Evolutionary conservation across 2,888 invertebrate genomes (phyloP).

Genomic region (Drosophila nr. medialis): DNA sequence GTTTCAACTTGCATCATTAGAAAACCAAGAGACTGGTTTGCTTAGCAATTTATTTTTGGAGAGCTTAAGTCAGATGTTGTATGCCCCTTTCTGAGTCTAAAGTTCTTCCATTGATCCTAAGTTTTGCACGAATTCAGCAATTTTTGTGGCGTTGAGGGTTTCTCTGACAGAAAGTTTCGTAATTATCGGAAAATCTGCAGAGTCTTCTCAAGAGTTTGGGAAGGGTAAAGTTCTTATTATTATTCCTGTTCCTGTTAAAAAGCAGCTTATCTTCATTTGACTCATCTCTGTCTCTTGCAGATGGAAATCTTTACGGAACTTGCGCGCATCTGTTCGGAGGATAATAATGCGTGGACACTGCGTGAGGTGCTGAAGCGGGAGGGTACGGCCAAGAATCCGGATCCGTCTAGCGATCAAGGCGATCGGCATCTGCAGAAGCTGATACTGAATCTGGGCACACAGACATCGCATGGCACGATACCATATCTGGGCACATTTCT

Average conservation of each 20-base stretch:
- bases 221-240: too few relatives aligned
- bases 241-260: neutral
- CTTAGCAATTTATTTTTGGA: neutral
- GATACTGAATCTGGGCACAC: slow-evolving; percentile 91
- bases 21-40: too few relatives aligned
- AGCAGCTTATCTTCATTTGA: neutral
- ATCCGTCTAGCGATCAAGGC: slow-evolving; percentile 92
- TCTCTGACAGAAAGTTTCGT: neutral
- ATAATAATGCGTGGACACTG: slow-evolving; percentile 98
- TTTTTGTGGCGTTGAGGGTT: neutral
- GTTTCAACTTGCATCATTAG: neutral
- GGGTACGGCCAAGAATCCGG: slow-evolving; percentile 99
- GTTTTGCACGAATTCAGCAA: too few relatives aligned
- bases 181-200: neutral
- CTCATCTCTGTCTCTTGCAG: slow-evolving; percentile 75
- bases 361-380: slow-evolving; percentile 96
- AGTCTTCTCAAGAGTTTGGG: neutral
- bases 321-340: slow-evolving; percentile 98
- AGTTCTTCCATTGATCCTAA: neutral
- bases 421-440: slow-evolving; percentile 94
- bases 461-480: slow-evolving; percentile 96
- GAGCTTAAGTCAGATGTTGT: neutral
- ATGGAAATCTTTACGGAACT: slow-evolving; percentile 96
- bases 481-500: slow-evolving; percentile 99
- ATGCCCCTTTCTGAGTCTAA: neutral